Conservation (phyloP, 2,888 invertebrate genomes). For the Sympetrum striolatum region DNA sequence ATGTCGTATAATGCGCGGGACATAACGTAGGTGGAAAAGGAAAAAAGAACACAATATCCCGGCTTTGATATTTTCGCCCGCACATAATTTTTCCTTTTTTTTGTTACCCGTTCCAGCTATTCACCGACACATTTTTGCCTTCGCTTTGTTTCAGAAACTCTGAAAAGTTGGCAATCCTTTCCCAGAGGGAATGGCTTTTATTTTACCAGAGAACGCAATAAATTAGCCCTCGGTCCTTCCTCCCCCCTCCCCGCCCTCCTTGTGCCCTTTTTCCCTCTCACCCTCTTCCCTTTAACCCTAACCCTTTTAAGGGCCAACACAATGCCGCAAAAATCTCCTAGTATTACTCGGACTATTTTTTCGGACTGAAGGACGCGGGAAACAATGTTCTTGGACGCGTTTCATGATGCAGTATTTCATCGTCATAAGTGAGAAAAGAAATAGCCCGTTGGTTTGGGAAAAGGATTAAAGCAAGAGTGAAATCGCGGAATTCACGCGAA, state of each 20-base stretch:
- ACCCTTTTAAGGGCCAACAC: conserved; percentile 1
- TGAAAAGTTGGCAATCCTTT: conserved; percentile 37
- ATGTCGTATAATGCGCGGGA: too few relatives aligned
- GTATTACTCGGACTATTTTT: conserved; percentile 6
- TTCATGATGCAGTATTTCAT: neutral
- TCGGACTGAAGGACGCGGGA: conserved; percentile 20
- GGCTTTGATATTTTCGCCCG: conserved; percentile 2
- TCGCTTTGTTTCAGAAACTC: conserved; percentile 6
- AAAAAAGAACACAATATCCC: too few relatives aligned
- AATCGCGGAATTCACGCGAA: neutral
- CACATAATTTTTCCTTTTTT: neutral
- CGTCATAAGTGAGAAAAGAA: neutral
- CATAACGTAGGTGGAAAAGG: too few relatives aligned
- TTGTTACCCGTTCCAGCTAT: neutral
- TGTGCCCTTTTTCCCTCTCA: neutral
- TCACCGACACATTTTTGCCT: conserved; percentile 20
- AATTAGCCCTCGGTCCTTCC: neutral
- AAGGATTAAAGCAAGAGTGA: neutral
- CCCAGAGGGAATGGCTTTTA: conserved; percentile 26
- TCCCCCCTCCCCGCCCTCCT: neutral
- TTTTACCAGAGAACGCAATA: conserved; percentile 38
- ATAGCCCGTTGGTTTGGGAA: neutral
- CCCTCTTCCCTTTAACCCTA: neutral
- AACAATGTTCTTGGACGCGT: conserved; percentile 15
- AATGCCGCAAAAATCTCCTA: conserved; percentile 26